Evolutionary conservation across 2,113 vertebrate species (phyloP).

Genomic region (Cichladusa arquata): DNA sequence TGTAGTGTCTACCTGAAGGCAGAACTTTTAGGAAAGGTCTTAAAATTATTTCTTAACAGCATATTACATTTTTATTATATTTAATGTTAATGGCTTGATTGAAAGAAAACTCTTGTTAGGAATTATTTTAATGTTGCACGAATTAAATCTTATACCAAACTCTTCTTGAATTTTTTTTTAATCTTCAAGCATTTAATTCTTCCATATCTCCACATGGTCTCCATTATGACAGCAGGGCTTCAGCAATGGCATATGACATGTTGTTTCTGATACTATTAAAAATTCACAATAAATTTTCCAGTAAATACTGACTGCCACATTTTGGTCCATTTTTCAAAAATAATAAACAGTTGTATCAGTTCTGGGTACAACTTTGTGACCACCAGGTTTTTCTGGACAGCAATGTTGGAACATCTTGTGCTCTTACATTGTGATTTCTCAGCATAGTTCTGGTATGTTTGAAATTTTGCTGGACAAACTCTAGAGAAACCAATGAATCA

Average conservation of each 20-base stretch:
- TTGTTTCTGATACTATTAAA: neutral
- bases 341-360: neutral
- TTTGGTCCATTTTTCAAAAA: neutral
- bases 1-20: neutral
- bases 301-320: neutral
- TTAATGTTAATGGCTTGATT: neutral
- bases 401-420: neutral
- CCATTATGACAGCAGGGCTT: neutral
- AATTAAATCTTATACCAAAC: neutral
- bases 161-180: neutral
- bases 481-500: neutral
- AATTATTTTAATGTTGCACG: neutral
- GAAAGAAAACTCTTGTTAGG: neutral
- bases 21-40: neutral
- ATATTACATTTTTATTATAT: neutral
- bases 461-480: neutral
- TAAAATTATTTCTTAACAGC: neutral
- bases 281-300: neutral
- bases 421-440: neutral
- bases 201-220: neutral
- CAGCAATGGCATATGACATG: accelerated
- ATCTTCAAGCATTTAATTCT: neutral
- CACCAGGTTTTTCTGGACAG: neutral
- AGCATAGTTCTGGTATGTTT: neutral
- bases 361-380: neutral